Percentiles rank a stretch among this genome's conserved stretches.
Conservation (phyloP, 2,888 invertebrate species). For the Thymelicus acteon region DNA sequence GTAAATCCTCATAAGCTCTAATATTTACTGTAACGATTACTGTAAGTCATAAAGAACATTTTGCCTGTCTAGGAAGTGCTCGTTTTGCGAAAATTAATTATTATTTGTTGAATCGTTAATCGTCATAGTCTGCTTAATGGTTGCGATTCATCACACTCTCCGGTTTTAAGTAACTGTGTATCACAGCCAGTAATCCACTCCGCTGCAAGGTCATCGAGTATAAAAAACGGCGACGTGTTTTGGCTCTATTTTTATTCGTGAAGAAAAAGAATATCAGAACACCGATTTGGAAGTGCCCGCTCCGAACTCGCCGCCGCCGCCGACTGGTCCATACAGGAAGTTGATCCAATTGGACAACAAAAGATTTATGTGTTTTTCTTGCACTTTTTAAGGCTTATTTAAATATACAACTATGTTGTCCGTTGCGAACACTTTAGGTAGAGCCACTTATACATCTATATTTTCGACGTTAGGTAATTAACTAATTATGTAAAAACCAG, state of each 20-base stretch:
- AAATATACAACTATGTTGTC: slow-evolving; percentile 44
- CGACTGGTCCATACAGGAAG: slow-evolving; percentile 80
- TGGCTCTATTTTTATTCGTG: slow-evolving; percentile 78
- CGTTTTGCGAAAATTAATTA: slow-evolving; percentile 58
- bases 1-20: slow-evolving; percentile 65
- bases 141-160: slow-evolving; percentile 74
- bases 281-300: slow-evolving; percentile 77
- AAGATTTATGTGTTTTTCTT: slow-evolving; percentile 78
- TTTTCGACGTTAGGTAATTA: too few species aligned
- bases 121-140: slow-evolving; percentile 56
- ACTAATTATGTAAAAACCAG: too few species aligned
- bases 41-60: slow-evolving; percentile 38
- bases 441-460: not conserved
- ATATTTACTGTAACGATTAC: slow-evolving; percentile 41
- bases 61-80: slow-evolving; percentile 58
- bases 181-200: slow-evolving; percentile 76
- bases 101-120: slow-evolving; percentile 57
- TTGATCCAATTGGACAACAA: slow-evolving; percentile 75
- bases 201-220: slow-evolving; percentile 78
- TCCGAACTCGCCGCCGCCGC: slow-evolving; percentile 46
- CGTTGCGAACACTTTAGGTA: slow-evolving; percentile 39
- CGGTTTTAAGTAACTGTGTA: slow-evolving; percentile 76
- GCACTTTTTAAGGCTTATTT: slow-evolving; percentile 59
- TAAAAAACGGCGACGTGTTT: slow-evolving; percentile 73
- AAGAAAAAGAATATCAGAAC: slow-evolving; percentile 80